These are phyloP conservation scores for Agrotis ipsilon DNA, from an alignment of 2,888 invertebrate species.

Conservation along the genomic window DNA sequence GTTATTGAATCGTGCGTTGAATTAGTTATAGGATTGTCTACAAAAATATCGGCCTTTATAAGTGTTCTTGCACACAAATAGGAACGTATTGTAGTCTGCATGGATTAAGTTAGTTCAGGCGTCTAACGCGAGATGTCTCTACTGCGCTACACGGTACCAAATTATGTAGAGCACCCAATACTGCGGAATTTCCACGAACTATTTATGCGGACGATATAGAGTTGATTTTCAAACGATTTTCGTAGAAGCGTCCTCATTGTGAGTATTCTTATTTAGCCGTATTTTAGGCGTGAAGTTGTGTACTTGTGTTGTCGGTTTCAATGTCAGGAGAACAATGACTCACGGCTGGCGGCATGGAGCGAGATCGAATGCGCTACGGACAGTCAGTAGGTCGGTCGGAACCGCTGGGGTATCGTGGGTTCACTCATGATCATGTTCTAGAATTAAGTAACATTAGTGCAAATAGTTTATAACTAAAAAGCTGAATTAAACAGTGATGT, in stretches of 20 bases:
- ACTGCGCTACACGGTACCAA: conserved; percentile 23
- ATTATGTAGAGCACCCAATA: conserved; percentile 29
- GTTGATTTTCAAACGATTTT: conserved; percentile 45
- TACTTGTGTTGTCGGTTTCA: conserved; percentile 65
- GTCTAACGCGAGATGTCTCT: conserved; percentile 67
- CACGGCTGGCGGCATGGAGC: conserved; percentile 56
- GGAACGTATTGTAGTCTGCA: not conserved
- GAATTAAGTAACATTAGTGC: conserved; percentile 70
- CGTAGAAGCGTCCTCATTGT: conserved; percentile 33
- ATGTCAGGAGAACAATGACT: conserved; percentile 75
- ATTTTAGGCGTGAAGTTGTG: conserved; percentile 67
- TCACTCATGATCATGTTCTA: conserved; percentile 67
- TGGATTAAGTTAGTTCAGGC: conserved; percentile 28
- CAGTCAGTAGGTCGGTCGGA: conserved; percentile 76
- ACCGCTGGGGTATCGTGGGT: conserved; percentile 62
- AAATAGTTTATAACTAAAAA: conserved; percentile 68
- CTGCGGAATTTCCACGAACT: conserved; percentile 58
- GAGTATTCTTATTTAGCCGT: conserved; percentile 40
- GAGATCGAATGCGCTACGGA: conserved; percentile 74
- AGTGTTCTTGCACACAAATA: not conserved
- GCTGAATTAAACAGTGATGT: conserved; percentile 78
- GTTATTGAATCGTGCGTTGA: not conserved
- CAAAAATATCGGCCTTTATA: not conserved
- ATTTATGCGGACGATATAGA: conserved; percentile 51
- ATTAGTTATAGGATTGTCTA: not conserved